Evolutionary conservation across 2,888 invertebrate genomes (phyloP).

Genomic region (Ophion slaviceki): DNA sequence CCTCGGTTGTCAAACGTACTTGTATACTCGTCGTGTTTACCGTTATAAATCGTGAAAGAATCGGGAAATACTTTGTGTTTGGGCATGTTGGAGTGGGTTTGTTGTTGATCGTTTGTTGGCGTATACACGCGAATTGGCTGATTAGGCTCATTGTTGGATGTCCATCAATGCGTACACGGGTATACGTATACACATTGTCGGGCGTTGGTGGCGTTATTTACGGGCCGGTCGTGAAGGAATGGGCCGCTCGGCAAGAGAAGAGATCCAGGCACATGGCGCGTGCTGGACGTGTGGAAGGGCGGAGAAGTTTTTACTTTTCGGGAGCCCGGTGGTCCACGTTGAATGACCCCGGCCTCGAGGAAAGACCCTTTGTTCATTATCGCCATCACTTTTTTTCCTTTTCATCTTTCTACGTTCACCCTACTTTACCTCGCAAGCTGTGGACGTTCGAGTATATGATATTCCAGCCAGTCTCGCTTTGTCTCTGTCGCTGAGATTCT

Average conservation of each 20-base stretch:
- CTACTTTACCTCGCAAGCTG: conserved; percentile 38
- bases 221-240: conserved; percentile 54
- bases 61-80: conserved; percentile 32
- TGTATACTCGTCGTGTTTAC: conserved; percentile 24
- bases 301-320: conserved; percentile 45
- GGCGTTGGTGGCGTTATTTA: conserved; percentile 65
- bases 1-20: not conserved
- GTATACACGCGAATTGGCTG: conserved; percentile 77
- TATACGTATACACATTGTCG: conserved; percentile 11
- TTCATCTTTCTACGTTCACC: conserved; percentile 32
- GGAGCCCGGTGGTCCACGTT: conserved; percentile 73
- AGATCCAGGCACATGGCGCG: conserved; percentile 45
- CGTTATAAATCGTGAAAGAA: conserved; percentile 71
- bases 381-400: conserved; percentile 33
- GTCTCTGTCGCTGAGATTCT: not conserved
- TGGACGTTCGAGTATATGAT: not conserved
- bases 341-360: conserved; percentile 66
- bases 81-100: conserved; percentile 71
- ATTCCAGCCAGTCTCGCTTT: not conserved
- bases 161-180: not conserved
- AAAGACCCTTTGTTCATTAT: conserved; percentile 48
- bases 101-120: conserved; percentile 75
- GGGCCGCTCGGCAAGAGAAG: conserved; percentile 1
- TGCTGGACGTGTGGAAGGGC: conserved; percentile 44
- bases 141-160: conserved; percentile 80